Percentiles rank a stretch among this genome's conserved stretches.
Evolutionary conservation across 37 sponge, comb jelly and placozoan genomes (phyloP).

Genomic region (Ephydatia muelleri): DNA sequence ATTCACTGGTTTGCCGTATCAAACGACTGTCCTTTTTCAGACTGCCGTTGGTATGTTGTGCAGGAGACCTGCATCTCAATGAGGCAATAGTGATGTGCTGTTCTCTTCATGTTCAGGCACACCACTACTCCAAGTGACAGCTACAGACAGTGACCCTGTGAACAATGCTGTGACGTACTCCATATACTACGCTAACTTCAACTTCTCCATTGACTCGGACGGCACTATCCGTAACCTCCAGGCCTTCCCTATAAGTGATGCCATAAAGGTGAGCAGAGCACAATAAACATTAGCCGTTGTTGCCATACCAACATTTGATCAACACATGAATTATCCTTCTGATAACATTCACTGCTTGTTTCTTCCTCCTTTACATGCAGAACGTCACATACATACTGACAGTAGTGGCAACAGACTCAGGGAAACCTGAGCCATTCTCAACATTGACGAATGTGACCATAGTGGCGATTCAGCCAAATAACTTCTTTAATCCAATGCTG

Average conservation of each 20-base stretch:
- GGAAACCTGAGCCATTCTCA: conserved; percentile 37
- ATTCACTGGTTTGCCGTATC: conserved; percentile 16
- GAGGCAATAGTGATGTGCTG: too few species aligned
- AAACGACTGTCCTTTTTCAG: conserved; percentile 5
- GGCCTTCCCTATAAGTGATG: conserved; percentile 9
- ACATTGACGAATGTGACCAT: conserved; percentile 48
- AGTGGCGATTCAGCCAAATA: conserved; percentile 53
- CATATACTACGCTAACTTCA: background rate
- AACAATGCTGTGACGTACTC: conserved; percentile 49
- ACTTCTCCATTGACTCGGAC: conserved; percentile 26
- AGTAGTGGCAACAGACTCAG: conserved; percentile 76
- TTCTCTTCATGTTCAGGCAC: conserved; percentile 15
- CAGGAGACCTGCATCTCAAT: background rate
- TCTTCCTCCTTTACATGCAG: conserved; percentile 2
- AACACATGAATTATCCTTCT: background rate
- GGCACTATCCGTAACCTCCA: conserved; percentile 11
- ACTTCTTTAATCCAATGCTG: conserved; percentile 55
- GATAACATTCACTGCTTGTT: background rate
- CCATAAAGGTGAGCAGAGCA: background rate
- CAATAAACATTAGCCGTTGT: background rate
- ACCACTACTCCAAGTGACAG: conserved; percentile 34
- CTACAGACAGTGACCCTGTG: conserved; percentile 54
- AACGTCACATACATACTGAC: conserved; percentile 33
- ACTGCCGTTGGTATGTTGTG: background rate
- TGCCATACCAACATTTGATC: background rate